These are phyloP conservation scores for Sphenopsis melanotis DNA, from an alignment of 2,797 vertebrate genomes.

Conservation along the genomic window DNA sequence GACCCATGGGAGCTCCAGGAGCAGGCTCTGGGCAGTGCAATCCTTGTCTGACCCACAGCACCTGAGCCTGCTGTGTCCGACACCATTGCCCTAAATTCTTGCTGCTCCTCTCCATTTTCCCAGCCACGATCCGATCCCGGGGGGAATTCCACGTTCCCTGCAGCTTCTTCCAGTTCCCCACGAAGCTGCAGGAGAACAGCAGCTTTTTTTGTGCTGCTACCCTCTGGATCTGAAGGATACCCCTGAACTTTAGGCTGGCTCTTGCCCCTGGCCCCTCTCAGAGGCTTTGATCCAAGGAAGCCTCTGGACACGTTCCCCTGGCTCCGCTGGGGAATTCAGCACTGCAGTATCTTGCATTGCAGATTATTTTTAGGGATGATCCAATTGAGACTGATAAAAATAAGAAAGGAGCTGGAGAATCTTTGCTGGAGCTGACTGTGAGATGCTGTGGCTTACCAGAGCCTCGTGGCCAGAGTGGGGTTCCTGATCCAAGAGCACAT, in stretches of 20 bases:
- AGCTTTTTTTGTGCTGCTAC: not conserved
- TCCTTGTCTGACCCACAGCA: not conserved
- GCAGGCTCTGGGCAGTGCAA: not conserved
- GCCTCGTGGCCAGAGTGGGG: not conserved
- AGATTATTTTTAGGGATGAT: slow-evolving; percentile 60
- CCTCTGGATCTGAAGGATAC: not conserved
- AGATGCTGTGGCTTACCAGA: not conserved
- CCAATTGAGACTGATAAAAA: slow-evolving; percentile 53
- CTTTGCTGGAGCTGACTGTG: not conserved
- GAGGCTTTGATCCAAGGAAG: not conserved
- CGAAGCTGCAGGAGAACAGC: not conserved
- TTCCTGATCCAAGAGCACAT: not conserved
- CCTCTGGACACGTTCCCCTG: not conserved
- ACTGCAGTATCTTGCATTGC: not conserved
- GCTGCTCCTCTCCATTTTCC: not conserved
- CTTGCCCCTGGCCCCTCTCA: not conserved
- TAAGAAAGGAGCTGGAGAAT: slow-evolving; percentile 19
- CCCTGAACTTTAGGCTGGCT: slow-evolving; percentile 21
- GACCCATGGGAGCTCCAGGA: not conserved
- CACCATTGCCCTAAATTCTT: not conserved
- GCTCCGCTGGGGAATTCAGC: slow-evolving; percentile 11
- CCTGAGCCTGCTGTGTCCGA: not conserved
- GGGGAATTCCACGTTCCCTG: not conserved
- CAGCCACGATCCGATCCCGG: not conserved
- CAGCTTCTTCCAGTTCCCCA: not conserved